These are phyloP conservation scores for Parnassius mnemosyne DNA, from an alignment of 2,888 invertebrate species.

Conservation along the genomic window DNA sequence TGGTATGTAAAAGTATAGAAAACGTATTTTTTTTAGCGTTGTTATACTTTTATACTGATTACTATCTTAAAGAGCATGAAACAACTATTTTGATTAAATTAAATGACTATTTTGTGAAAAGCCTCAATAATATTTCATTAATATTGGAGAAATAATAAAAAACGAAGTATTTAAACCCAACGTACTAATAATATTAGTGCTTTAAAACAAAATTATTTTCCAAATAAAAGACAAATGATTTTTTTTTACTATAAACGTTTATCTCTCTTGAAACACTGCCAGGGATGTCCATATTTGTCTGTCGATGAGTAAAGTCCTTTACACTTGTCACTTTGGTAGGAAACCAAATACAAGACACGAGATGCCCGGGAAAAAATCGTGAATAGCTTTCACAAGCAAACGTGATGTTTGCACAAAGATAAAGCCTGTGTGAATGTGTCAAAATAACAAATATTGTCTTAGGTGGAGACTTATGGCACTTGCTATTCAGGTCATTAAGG, in stretches of 20 bases:
- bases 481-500: constrained; percentile 25
- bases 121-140: too few species aligned
- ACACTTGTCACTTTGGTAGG: constrained; percentile 77
- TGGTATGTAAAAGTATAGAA: too few species aligned
- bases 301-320: constrained; percentile 67
- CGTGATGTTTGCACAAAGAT: constrained; percentile 73
- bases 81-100: too few species aligned
- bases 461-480: constrained; percentile 33
- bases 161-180: too few species aligned
- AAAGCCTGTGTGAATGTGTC: constrained; percentile 79
- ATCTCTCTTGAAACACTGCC: constrained; percentile 47
- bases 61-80: too few species aligned
- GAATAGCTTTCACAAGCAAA: constrained; percentile 75
- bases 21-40: too few species aligned
- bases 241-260: constrained; percentile 2
- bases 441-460: constrained; percentile 79
- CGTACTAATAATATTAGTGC: too few species aligned
- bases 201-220: too few species aligned
- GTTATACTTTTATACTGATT: too few species aligned
- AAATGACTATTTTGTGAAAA: too few species aligned
- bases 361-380: constrained; percentile 64
- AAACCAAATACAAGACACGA: constrained; percentile 68
- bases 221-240: too few species aligned
- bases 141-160: too few species aligned
- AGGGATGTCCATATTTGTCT: constrained; percentile 65